phyloP scores from a whole-genome alignment of 2,113 vertebrate genomes.

The human region GRCh38 chr5:128491001-128491500 shows the following conservation, averaged over 20 bases:
- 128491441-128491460: not conserved
- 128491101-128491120: not conserved
- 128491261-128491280: constrained; percentile 21
- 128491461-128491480: not conserved
- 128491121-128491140: constrained; percentile 1
- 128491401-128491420: not conserved
- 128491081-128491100: not conserved
- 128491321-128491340: constrained; percentile 24
- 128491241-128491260: constrained; percentile 26
- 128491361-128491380: not conserved
- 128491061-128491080: not conserved
- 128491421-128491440: not conserved
- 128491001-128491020: not conserved
- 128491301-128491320: not conserved
- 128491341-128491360: not conserved
- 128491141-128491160: not conserved
- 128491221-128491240: constrained; percentile 9
- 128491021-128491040: not conserved
- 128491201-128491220: constrained; percentile 23
- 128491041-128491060: not conserved
- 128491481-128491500: not conserved
- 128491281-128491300: constrained; percentile 23
- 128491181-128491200: not conserved
- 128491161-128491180: not conserved
- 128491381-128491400: not conserved